Base-by-base conservation (phyloP, 2,888 invertebrate species). In the Pycnomerus fuliginosus region DNA sequence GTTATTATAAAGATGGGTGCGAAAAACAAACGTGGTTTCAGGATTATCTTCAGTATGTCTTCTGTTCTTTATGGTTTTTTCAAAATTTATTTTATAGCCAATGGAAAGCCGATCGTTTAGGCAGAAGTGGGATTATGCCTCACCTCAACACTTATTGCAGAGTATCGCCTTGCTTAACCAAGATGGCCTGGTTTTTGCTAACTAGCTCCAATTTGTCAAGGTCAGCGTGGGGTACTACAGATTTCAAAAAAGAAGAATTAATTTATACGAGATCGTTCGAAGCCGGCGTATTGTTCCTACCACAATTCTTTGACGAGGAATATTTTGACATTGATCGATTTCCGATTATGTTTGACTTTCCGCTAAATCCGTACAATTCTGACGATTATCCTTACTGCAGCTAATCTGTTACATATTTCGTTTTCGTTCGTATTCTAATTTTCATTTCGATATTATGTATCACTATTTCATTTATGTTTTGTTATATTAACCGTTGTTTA, bases 131-230 rank as follows among this genome's bases (percentile, higher is more conserved):
- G 42, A 94, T 94, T 0, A 89, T 94, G 83, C 98, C 98, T 0
- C 98, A 99, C 65, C 90, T 97, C 22, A 99, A 98, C 70, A 83
- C 86, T 0, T 97, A 96, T 68, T 80, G 84, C 0, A 78, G 95
- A 7, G 71, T 84, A 2, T 87, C 87, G 0, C 83, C 85, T 0
- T 83, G 85, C 63, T 68, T 73, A 43, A 74, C 71, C 10, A 71
- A 74, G 54, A 76, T 87, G 1, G 84, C 90, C 0, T 97, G 85
- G 85, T 92, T 89, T 68, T 72, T 91, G 0, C 74, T 97, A 1
- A 94, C 95, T 0, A 96, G 95, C 38, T 93, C 91, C 0, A 99
- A 99, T 74, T 74, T 97, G 16, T 97, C 97, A 8, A 97, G 95
- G 75, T 93, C 96, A 1, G 98, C 97, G 0, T 98, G 97, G 98